Evolutionary conservation across 2,888 invertebrate species (phyloP).

Genomic region (Lycaena phlaeas): DNA sequence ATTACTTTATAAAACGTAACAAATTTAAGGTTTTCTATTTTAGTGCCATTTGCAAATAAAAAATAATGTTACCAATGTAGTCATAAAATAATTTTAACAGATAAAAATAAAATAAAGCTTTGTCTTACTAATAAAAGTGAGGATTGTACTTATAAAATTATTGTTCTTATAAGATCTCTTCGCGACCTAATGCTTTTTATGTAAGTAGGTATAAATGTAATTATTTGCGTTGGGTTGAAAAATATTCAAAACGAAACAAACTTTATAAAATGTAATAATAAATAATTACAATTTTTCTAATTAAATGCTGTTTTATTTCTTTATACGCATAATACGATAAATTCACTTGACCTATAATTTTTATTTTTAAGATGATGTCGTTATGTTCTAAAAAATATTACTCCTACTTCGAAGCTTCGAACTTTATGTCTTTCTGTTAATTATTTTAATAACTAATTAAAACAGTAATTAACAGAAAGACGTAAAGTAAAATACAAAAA

Average conservation of each 20-base stretch:
- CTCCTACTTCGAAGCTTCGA: too few species aligned
- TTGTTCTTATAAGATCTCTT: constrained; percentile 9
- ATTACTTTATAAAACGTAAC: neutral
- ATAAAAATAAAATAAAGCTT: neutral
- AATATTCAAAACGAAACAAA: neutral
- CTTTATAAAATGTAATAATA: neutral
- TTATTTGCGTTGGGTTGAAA: constrained; percentile 5
- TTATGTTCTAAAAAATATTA: too few species aligned
- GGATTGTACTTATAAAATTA: constrained; percentile 2
- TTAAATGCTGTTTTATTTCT: constrained; percentile 1
- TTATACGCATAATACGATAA: neutral
- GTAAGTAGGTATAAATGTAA: neutral
- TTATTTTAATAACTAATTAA: too few species aligned
- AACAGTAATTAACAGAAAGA: too few species aligned
- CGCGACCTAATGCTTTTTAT: constrained; percentile 5
- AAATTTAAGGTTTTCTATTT: constrained; percentile 12
- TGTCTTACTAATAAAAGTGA: constrained; percentile 9
- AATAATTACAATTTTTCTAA: constrained; percentile 6
- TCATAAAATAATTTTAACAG: constrained; percentile 10
- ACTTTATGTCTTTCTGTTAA: too few species aligned
- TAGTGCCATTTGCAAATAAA: constrained; percentile 22
- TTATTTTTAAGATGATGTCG: too few species aligned
- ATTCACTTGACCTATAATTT: too few species aligned
- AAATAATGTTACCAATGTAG: constrained; percentile 23
- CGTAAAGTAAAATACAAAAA: too few species aligned